Evolutionary conservation across 2,113 vertebrate genomes (phyloP).

Genomic region (Chaetops frenatus): DNA sequence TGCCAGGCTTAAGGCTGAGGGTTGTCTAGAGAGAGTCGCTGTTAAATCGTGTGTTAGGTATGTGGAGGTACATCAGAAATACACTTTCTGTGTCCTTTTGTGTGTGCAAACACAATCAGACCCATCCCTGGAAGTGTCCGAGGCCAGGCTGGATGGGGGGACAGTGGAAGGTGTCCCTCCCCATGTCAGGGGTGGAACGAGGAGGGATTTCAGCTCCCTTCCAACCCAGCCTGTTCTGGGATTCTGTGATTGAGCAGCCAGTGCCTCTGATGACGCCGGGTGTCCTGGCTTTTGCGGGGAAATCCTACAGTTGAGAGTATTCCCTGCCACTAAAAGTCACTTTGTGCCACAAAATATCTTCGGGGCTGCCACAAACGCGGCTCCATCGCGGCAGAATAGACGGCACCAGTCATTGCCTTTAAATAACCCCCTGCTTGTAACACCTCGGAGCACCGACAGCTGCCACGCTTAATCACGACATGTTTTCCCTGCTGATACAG

Average conservation of each 20-base stretch:
- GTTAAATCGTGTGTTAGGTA: fast-evolving
- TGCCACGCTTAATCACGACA: background rate
- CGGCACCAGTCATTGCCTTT: slow-evolving; percentile 37
- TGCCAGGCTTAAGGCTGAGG: background rate
- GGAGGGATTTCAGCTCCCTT: background rate
- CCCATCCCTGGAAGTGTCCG: background rate
- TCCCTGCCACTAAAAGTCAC: background rate
- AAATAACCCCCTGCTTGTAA: slow-evolving; percentile 40
- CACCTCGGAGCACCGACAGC: slow-evolving; percentile 28
- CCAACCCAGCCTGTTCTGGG: background rate
- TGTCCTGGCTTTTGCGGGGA: background rate
- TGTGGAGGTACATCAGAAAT: background rate
- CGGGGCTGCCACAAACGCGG: background rate
- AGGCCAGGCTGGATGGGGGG: fast-evolving
- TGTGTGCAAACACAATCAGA: background rate
- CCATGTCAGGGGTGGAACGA: background rate
- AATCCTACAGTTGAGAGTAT: background rate
- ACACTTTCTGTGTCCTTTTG: background rate
- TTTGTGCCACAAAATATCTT: background rate
- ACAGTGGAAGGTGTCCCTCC: background rate
- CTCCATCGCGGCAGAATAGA: background rate
- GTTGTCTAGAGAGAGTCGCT: fast-evolving
- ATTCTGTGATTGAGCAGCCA: background rate
- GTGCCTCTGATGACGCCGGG: fast-evolving
- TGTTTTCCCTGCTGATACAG: background rate